Conservation (phyloP, 2,113 vertebrate species). For the Pyxicephalus adspersus region DNA sequence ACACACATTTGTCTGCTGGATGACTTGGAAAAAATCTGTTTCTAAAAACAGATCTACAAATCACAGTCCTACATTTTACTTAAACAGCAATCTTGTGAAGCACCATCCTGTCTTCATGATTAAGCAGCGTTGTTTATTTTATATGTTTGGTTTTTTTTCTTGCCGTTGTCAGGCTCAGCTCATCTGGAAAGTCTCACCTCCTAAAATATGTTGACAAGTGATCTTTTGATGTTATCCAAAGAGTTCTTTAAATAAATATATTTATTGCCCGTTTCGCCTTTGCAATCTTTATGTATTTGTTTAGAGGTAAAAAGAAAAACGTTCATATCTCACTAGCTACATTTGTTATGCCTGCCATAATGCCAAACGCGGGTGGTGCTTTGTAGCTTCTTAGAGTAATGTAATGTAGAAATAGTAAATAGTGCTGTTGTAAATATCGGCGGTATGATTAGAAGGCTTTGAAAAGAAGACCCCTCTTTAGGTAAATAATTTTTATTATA, state of each 20-base stretch:
- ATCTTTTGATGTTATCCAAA: slow-evolving; percentile 67
- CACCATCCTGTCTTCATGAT: slow-evolving; percentile 69
- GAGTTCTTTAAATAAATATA: slow-evolving; percentile 67
- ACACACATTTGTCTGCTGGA: slow-evolving; percentile 59
- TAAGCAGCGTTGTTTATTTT: slow-evolving; percentile 61
- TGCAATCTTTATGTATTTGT: slow-evolving; percentile 62
- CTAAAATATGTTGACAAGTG: slow-evolving; percentile 61
- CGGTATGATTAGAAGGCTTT: too few relatives aligned
- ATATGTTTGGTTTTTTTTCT: slow-evolving; percentile 56
- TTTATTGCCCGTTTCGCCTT: slow-evolving; percentile 62
- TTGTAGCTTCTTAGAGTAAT: neutral
- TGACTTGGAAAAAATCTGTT: slow-evolving; percentile 72
- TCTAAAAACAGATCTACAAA: slow-evolving; percentile 73
- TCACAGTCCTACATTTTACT: slow-evolving; percentile 65
- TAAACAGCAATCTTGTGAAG: slow-evolving; percentile 65
- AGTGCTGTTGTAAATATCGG: too few relatives aligned
- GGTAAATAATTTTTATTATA: too few relatives aligned
- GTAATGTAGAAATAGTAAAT: slow-evolving; percentile 11
- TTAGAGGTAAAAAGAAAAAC: slow-evolving; percentile 61
- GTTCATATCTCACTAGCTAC: slow-evolving; percentile 54
- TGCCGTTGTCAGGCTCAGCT: slow-evolving; percentile 56
- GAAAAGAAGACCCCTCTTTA: too few relatives aligned
- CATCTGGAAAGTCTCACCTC: slow-evolving; percentile 58
- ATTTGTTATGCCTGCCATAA: slow-evolving; percentile 62
- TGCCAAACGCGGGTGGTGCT: slow-evolving; percentile 11